Evolutionary conservation across 1,140 invertebrate species (phyloP).

Genomic region (Mactra quadrangularis): DNA sequence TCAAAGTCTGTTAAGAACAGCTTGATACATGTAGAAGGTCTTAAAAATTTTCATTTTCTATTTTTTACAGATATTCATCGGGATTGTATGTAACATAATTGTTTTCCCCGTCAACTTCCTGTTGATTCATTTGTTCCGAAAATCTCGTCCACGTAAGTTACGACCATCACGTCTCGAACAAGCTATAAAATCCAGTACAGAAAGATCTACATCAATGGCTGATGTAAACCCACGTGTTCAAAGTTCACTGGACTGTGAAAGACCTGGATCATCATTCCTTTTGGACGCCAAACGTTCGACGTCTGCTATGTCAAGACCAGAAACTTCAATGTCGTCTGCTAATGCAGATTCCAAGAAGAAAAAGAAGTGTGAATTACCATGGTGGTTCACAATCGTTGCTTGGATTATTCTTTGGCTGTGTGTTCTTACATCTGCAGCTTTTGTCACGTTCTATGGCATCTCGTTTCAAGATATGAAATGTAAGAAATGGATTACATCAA

Average conservation of each 20-base stretch:
- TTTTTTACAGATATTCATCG: conserved; percentile 81
- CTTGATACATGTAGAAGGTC: too few relatives aligned
- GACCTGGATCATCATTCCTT: conserved; percentile 60
- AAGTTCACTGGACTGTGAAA: conserved; percentile 39
- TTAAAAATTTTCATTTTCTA: too few relatives aligned
- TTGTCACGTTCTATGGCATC: conserved; percentile 86
- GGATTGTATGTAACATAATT: conserved; percentile 81
- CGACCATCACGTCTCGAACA: conserved; percentile 82
- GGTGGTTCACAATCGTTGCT: conserved; percentile 84
- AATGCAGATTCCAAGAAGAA: conserved; percentile 73
- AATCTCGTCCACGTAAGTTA: conserved; percentile 81
- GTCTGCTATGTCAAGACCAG: conserved; percentile 65
- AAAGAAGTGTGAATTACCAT: conserved; percentile 83
- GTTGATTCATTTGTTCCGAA: conserved; percentile 84
- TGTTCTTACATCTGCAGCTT: conserved; percentile 83
- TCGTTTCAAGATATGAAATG: conserved; percentile 86
- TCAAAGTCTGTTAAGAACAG: too few relatives aligned
- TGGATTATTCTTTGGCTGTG: conserved; percentile 84
- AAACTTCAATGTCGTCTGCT: conserved; percentile 33
- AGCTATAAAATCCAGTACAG: conserved; percentile 73
- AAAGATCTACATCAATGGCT: conserved; percentile 70
- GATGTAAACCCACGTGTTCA: conserved; percentile 77
- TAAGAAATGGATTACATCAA: conserved; percentile 86
- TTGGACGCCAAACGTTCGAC: conserved; percentile 62
- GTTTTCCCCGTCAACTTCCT: conserved; percentile 86